Base-by-base conservation (phyloP, 2,113 vertebrate species). In the Tupaia tana region DNA sequence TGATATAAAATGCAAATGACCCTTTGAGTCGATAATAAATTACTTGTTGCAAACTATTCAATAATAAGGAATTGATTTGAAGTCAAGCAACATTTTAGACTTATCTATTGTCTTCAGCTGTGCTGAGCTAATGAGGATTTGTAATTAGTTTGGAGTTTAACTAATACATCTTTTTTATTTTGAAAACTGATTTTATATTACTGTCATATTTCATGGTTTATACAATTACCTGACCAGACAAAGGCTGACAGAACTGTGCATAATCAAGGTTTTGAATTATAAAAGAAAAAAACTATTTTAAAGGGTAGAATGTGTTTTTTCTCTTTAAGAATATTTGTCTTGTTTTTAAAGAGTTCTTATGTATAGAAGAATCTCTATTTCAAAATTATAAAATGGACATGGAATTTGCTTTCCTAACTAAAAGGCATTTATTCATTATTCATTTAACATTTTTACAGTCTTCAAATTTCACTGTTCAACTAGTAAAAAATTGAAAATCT, bases 101-200 rank as follows among this genome's bases (percentile, higher is more conserved):
- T 98, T 99, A 99, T 99, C 98, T 99, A 93, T 88, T 98, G 97
- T 99, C 97, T 98, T 98, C 99, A 99, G 98, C 98, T 99, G 98
- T 98, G 97, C 97, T 83, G 93, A 98, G 97, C 98, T 99, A 99
- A 99, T 99, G 97, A 98, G 98, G 97, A 97, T 98, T 98, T 98
- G 97, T 98, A 99, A 99, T 99, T 99, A 98, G 98, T 97, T 98
- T 99, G 98, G 98, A 99, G 99, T 99, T 99, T 98, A 98, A 93
- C 98, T 98, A 99, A 99, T 98, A 98, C 52, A 93, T 98, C 97
- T 99, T 98, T 99, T 99, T 98, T 86, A 97, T 98, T 98, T 99
- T 98, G 96, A 98, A 98, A 99, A 98, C 98, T 95, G 91, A 98
- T 98, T 94, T 99, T 98, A 98, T 87, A 98, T 98, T 98, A 98